Percentiles rank a stretch among this genome's conserved stretches.
Conservation (phyloP, 1,140 invertebrate genomes). For the Sinella curviseta region DNA sequence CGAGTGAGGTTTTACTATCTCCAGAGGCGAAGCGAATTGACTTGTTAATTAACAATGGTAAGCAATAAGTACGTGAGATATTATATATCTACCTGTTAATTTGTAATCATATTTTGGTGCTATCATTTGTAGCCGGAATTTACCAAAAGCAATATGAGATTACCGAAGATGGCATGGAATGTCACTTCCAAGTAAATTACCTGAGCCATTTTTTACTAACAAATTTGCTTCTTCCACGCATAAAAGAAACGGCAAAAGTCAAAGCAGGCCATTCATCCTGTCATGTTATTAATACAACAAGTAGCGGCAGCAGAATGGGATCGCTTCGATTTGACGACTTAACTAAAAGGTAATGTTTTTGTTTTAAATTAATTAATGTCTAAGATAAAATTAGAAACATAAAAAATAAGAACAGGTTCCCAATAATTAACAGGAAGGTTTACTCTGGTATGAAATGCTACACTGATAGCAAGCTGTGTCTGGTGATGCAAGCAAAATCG, state of each 20-base stretch:
- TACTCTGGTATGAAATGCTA: constrained; percentile 61
- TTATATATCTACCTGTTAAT: not conserved
- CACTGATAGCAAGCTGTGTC: constrained; percentile 82
- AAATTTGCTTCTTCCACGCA: constrained; percentile 72
- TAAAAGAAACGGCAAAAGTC: constrained; percentile 66
- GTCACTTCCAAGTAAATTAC: constrained; percentile 80
- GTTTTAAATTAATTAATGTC: no score
- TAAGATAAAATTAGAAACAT: no score
- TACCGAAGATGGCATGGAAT: constrained; percentile 77
- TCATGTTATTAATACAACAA: not conserved
- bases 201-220: constrained; percentile 84
- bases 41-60: constrained; percentile 79
- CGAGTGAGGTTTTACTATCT: constrained; percentile 64
- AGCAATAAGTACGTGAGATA: not conserved
- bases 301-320: no score
- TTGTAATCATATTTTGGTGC: not conserved
- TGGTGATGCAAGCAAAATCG: constrained; percentile 73
- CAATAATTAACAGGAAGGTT: not conserved
- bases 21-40: constrained; percentile 65
- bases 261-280: constrained; percentile 79
- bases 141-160: constrained; percentile 77
- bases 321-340: no score
- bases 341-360: no score
- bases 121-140: constrained; percentile 68
- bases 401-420: no score